A percentile compares a stretch with the other conserved stretches of the same genome.
These are phyloP conservation scores for Petrolisthes manimaculis DNA, from an alignment of 2,888 invertebrate species.

Conservation along the genomic window DNA sequence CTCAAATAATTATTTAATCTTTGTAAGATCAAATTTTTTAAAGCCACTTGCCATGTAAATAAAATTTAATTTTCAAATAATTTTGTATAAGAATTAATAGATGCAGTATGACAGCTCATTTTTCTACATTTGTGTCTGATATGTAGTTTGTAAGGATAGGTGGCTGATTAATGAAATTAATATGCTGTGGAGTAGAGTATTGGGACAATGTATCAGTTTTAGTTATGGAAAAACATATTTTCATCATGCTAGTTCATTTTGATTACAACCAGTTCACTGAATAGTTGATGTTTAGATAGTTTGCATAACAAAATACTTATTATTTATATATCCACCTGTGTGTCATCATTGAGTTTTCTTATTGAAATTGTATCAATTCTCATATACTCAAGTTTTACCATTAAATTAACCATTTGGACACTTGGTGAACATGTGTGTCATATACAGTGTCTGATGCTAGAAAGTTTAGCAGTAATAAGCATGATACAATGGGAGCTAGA, in stretches of 20 bases:
- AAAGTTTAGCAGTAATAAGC: neutral
- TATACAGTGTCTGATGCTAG: neutral
- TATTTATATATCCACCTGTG: no score
- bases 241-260: no score
- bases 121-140: constrained; percentile 48
- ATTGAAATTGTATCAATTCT: no score
- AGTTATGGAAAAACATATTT: no score
- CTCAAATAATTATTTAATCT: constrained; percentile 49
- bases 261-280: neutral
- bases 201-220: no score
- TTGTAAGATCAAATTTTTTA: constrained; percentile 59
- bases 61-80: constrained; percentile 52
- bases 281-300: neutral
- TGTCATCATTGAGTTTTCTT: no score
- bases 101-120: constrained; percentile 34
- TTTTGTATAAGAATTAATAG: constrained; percentile 45
- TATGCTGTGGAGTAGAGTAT: neutral
- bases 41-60: constrained; percentile 57
- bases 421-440: constrained; percentile 3
- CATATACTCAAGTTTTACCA: no score
- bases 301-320: no score
- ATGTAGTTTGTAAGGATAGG: constrained; percentile 36
- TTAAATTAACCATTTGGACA: no score
- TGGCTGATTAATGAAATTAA: constrained; percentile 25
- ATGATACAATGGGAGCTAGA: neutral